Base-by-base conservation (phyloP, 1,140 invertebrate genomes). In the Mya arenaria region DNA sequence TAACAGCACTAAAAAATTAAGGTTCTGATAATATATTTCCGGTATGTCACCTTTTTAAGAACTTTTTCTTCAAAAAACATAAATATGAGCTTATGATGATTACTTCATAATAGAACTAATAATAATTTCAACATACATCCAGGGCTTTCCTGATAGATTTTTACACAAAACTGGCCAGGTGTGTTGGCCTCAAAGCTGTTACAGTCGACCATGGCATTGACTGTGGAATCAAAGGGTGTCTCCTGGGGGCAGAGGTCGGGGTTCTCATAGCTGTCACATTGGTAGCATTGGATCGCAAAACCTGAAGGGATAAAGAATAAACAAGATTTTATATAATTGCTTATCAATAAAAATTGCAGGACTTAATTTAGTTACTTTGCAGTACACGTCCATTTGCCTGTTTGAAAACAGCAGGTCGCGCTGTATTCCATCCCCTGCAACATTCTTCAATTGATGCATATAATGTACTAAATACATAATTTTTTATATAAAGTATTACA, bases 231-330 rank as follows among this genome's bases (percentile, higher is more conserved):
- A 86, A 93, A 93, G 6, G 55, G 55, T 34, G 88, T 84, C 28
- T 88, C 80, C 8, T 89, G 82, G 6, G 91, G 92, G 82, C 92
- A 93, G 2, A 91, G 89, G n/a, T 87, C 69, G 10, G 82, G 39
- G 83, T 93, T 92, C 85, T 93, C 92, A 86, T 93, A 91, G 80
- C 92, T 93, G 85, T 93, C 92, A 89, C 92, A 93, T 65, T 93
- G 92, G 82, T 92, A 93, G 79, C 92, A 93, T 84, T 91, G 91
- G 58, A 93, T 92, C 23, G 89, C 88, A 44, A 84, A 56, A 72
- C 87, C 92, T 92, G 80, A 36, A 84, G 83, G n/a, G n/a, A n/a
- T n/a, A n/a, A n/a, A n/a, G n/a, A n/a, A n/a, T n/a, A n/a, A n/a
- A n/a, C n/a, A n/a, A n/a, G n/a, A n/a, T n/a, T n/a, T n/a, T n/a